A percentile compares a stretch with the other conserved stretches of the same genome.
Conservation (phyloP, 2,797 vertebrate genomes). For the Channa striata region DNA sequence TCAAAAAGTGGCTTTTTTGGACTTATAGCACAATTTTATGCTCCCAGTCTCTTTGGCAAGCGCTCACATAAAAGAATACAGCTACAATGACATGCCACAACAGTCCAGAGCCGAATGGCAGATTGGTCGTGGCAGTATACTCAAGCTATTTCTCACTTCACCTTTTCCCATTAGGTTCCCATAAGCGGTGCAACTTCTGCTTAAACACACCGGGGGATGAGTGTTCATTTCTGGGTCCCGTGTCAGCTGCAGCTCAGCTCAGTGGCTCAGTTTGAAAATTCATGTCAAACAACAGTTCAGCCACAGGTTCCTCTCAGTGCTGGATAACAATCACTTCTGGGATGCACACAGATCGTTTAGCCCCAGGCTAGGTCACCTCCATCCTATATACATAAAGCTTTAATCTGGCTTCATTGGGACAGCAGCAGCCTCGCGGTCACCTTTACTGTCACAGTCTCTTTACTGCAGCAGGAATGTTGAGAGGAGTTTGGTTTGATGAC, state of each 20-base stretch:
- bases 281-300: constrained; percentile 41
- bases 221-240: constrained; percentile 38
- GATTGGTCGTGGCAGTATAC: constrained; percentile 22
- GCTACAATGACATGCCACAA: constrained; percentile 42
- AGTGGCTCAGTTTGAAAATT: constrained; percentile 46
- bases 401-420: constrained; percentile 59
- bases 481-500: constrained; percentile 53
- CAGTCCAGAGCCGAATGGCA: constrained; percentile 37
- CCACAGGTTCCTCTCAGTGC: constrained; percentile 29
- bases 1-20: constrained; percentile 59
- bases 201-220: constrained; percentile 27
- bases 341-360: constrained; percentile 55
- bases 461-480: constrained; percentile 32
- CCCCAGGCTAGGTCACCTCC: constrained; percentile 64
- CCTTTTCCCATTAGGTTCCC: constrained; percentile 50
- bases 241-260: constrained; percentile 28
- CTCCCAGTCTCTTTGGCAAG: constrained; percentile 46
- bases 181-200: constrained; percentile 19
- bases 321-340: constrained; percentile 60
- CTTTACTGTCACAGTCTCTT: constrained; percentile 61
- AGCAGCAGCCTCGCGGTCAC: constrained; percentile 58
- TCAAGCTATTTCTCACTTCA: constrained; percentile 30
- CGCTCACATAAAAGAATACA: constrained; percentile 30
- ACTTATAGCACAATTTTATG: constrained; percentile 42
- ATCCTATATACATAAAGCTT: constrained; percentile 60